Percentiles rank a stretch among this genome's conserved stretches.
phyloP scores from a whole-genome alignment of 53 echinoderm and acorn worm genomes.

The Astropecten irregularis region DNA sequence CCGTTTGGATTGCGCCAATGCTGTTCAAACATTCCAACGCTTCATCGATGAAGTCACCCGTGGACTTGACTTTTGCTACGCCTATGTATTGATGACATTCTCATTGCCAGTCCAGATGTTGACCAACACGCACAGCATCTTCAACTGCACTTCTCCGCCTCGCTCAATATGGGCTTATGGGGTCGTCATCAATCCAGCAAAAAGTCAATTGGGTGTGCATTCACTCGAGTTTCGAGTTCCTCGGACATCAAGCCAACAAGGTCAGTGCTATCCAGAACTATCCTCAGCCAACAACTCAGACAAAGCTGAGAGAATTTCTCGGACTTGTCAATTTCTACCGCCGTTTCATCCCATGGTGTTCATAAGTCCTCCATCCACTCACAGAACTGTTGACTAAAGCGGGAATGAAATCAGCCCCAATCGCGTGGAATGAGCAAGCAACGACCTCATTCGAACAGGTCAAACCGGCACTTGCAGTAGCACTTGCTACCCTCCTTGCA shows the following conservation, averaged over 20 bases:
- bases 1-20: neutral
- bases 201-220: slow-evolving; percentile 23
- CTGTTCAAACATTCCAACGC: slow-evolving; percentile 18
- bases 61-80: neutral
- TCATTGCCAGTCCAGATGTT: neutral
- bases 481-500: slow-evolving; percentile 2
- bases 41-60: slow-evolving; percentile 2
- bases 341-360: slow-evolving; percentile 9
- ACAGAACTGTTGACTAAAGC: neutral
- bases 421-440: neutral
- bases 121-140: slow-evolving; percentile 29
- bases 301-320: slow-evolving; percentile 4
- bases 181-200: slow-evolving; percentile 26
- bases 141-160: neutral
- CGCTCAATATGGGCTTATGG: neutral
- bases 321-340: slow-evolving; percentile 48
- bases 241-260: slow-evolving; percentile 20
- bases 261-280: slow-evolving; percentile 5
- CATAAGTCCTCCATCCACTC: slow-evolving; percentile 21
- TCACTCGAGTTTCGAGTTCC: slow-evolving; percentile 26
- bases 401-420: neutral
- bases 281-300: neutral
- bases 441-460: neutral
- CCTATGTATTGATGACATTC: neutral
- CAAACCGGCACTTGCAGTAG: neutral